phyloP scores from a whole-genome alignment of 2,888 invertebrate species.

The Lymantria monacha region DNA sequence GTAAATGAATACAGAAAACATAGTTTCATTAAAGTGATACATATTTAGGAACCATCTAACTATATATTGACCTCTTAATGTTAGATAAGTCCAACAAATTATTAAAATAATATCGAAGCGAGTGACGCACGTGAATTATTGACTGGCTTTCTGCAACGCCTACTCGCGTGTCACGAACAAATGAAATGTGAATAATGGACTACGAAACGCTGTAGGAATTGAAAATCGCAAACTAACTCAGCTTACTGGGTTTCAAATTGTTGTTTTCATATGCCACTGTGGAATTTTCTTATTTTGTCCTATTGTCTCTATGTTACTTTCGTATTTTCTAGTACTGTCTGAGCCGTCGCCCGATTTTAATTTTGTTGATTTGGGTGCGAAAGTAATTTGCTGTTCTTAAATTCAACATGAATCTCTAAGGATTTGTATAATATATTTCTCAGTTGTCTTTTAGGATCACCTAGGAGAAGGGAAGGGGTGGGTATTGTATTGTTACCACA shows the following conservation, averaged over 20 bases:
- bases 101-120: constrained; percentile 22
- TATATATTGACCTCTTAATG: no score
- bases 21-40: no score
- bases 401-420: not conserved
- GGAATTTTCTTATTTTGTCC: constrained; percentile 32
- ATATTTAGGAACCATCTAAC: no score
- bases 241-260: constrained; percentile 39
- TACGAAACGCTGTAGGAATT: constrained; percentile 50
- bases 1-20: no score
- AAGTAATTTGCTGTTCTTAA: constrained; percentile 4
- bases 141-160: constrained; percentile 8
- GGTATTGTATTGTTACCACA: no score
- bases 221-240: constrained; percentile 44
- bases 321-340: constrained; percentile 13
- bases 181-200: constrained; percentile 62
- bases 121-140: constrained; percentile 33
- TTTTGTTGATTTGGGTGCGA: constrained; percentile 20
- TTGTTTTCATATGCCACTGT: constrained; percentile 27
- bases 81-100: no score
- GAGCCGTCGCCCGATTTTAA: constrained; percentile 16
- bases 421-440: no score
- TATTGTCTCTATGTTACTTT: constrained; percentile 18
- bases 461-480: no score
- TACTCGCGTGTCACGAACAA: constrained; percentile 44
- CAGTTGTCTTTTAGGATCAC: no score